A percentile compares a stretch with the other conserved stretches of the same genome.
Conservation (phyloP, 2,888 invertebrate genomes). For the Tupiocoris notatus region DNA sequence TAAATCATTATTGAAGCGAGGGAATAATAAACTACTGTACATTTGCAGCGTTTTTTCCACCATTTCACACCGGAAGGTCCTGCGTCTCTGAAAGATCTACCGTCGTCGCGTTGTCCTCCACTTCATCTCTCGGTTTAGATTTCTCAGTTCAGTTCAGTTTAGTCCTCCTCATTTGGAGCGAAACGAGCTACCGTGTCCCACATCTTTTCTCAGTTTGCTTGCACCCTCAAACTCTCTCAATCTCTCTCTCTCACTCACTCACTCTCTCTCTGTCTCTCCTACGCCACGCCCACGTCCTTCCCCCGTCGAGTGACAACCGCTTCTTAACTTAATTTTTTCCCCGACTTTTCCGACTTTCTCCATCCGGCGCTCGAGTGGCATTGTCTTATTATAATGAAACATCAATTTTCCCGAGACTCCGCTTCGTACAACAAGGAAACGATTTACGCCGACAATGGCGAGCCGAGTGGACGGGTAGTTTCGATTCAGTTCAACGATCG, state of each 20-base stretch:
- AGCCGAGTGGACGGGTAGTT: no score
- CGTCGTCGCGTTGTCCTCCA: no score
- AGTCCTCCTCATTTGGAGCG: not conserved
- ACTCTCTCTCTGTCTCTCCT: no score
- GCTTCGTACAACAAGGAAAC: no score
- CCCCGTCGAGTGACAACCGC: not conserved
- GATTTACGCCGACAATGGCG: no score
- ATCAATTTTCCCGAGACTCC: not conserved
- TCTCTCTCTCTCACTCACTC: not conserved
- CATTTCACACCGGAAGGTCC: no score
- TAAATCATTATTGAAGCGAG: no score
- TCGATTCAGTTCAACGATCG: no score
- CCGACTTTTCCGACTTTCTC: not conserved
- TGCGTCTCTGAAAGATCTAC: no score
- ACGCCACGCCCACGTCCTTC: not conserved
- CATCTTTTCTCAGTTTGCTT: not conserved
- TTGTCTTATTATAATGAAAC: not conserved
- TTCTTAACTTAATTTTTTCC: not conserved
- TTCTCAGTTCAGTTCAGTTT: not conserved
- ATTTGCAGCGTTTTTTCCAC: no score
- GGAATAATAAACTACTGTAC: no score
- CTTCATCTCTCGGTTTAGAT: not conserved
- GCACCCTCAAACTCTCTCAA: not conserved
- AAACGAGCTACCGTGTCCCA: not conserved
- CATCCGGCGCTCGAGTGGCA: not conserved